Evolutionary conservation across 2,113 vertebrate genomes (phyloP), one percentile per base, ranked within the genome.

Genomic region (Neolamprologus kungweensis): DNA sequence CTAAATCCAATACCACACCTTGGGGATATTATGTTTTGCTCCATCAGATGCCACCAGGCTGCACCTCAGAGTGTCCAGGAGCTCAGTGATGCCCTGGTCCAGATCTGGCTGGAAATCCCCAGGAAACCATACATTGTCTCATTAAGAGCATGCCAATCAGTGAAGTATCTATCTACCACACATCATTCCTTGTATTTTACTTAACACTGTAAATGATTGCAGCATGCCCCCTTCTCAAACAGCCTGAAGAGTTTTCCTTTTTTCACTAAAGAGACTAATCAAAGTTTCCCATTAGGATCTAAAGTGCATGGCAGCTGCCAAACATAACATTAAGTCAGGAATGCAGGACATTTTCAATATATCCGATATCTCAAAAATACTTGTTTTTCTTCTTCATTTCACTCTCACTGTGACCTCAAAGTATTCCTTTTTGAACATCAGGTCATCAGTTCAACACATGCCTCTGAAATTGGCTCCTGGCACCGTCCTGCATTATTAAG

Each of bases 381-480:
- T 81, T 10, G 7, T 50, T 40, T 89, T 75, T 21, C 21, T 7
- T 50, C 42, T 80, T 57, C 6, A 78, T 50, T 6, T 42, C 78
- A 5, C 81, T 60, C 85, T 54, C 58, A 54, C 16, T 1, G 13
- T 85, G 86, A 91, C 90, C 89, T 85, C 35, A 1, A 19, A 2
- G n/a, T 26, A n/a, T 75, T 80, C 47, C 60, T 65, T 45, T 35
- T 35, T 42, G 58, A 86, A 42, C 87, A 47, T 47, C 40, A 10
- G 91, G 89, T 91, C 90, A 91, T 82, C 83, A 79, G 86, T 92
- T 92, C 86, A 93, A 50, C 87, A 47, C 86, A 75, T 35, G 80
- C 80, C 82, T 84, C 87, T 73, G 85, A 88, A 82, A 90, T 87
- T 54, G 80, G 91, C 81, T 85, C 21, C 83, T 73, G 60, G 87